A percentile compares a stretch with the other conserved stretches of the same genome.
Evolutionary conservation across 2,888 invertebrate species (phyloP).

Genomic region (Digitonthophagus gazella): DNA sequence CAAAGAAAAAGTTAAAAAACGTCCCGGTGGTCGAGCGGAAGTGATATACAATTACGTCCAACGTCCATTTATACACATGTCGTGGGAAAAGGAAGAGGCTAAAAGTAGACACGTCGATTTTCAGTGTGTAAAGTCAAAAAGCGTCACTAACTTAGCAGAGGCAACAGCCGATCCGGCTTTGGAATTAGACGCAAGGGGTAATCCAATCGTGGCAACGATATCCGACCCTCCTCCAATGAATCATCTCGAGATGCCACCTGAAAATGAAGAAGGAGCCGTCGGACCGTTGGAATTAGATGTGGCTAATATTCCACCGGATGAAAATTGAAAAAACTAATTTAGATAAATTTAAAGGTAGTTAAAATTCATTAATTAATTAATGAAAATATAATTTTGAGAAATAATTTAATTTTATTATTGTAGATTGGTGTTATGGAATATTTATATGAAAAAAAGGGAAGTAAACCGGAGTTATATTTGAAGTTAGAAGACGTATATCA

Average conservation of each 20-base stretch:
- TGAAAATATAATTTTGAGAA: no score
- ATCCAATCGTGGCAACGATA: conserved; percentile 45
- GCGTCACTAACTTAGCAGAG: conserved; percentile 94
- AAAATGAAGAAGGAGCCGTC: conserved; percentile 49
- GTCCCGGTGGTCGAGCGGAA: conserved; percentile 93
- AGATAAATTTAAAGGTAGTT: no score
- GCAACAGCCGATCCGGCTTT: conserved; percentile 88
- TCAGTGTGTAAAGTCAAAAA: conserved; percentile 97
- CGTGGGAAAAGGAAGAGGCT: conserved; percentile 99
- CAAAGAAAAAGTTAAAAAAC: conserved; percentile 95
- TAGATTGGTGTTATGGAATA: no score
- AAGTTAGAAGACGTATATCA: no score
- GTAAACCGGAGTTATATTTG: no score
- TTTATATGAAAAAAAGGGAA: no score
- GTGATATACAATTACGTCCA: conserved; percentile 99
- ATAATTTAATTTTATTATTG: no score
- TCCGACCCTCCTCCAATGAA: conserved; percentile 39
- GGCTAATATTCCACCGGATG: conserved; percentile 43
- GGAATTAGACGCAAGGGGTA: conserved; percentile 63
- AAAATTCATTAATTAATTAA: no score
- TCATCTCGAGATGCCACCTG: conserved; percentile 40
- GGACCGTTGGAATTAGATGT: conserved; percentile 42
- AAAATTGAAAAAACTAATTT: no score
- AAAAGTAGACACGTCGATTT: conserved; percentile 99
- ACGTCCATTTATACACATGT: conserved; percentile 97